Percentiles rank a stretch among this genome's conserved stretches.
These are phyloP conservation scores for Drosophila kokeensis DNA, from an alignment of 2,888 invertebrate species.

Conservation along the genomic window DNA sequence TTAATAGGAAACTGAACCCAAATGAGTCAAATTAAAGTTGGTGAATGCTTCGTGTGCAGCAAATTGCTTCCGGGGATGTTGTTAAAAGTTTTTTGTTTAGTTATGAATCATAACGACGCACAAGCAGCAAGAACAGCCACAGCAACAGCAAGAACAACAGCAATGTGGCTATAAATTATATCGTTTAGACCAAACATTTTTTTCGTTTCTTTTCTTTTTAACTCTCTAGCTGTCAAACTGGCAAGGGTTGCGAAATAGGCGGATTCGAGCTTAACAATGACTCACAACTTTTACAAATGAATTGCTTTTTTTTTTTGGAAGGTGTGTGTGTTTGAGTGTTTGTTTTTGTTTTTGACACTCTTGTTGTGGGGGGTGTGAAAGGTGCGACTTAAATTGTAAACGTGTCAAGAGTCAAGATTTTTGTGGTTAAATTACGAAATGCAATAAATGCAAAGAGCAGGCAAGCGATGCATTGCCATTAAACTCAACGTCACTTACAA, in stretches of 20 bases:
- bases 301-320: slow-evolving; percentile 38
- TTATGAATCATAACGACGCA: slow-evolving; percentile 76
- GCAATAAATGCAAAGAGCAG: slow-evolving; percentile 60
- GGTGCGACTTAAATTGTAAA: slow-evolving; percentile 34
- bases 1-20: slow-evolving; percentile 27
- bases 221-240: slow-evolving; percentile 6
- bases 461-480: slow-evolving; percentile 55
- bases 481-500: slow-evolving; percentile 62
- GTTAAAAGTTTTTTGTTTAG: slow-evolving; percentile 70
- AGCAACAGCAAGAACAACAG: slow-evolving; percentile 25
- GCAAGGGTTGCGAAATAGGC: slow-evolving; percentile 31
- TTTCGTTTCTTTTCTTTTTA: slow-evolving; percentile 11
- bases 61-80: slow-evolving; percentile 80
- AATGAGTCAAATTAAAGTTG: slow-evolving; percentile 75
- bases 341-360: slow-evolving; percentile 63
- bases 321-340: slow-evolving; percentile 11
- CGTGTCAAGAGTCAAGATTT: slow-evolving; percentile 73
- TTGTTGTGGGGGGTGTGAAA: slow-evolving; percentile 51
- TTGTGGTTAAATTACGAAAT: slow-evolving; percentile 58
- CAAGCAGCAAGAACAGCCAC: slow-evolving; percentile 22
- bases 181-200: slow-evolving; percentile 44
- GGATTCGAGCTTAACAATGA: slow-evolving; percentile 43
- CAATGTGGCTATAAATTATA: slow-evolving; percentile 66
- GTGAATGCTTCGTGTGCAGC: slow-evolving; percentile 76
- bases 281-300: slow-evolving; percentile 60